These are phyloP conservation scores for Spilarctia lutea DNA, from an alignment of 2,888 invertebrate species.

Conservation along the genomic window DNA sequence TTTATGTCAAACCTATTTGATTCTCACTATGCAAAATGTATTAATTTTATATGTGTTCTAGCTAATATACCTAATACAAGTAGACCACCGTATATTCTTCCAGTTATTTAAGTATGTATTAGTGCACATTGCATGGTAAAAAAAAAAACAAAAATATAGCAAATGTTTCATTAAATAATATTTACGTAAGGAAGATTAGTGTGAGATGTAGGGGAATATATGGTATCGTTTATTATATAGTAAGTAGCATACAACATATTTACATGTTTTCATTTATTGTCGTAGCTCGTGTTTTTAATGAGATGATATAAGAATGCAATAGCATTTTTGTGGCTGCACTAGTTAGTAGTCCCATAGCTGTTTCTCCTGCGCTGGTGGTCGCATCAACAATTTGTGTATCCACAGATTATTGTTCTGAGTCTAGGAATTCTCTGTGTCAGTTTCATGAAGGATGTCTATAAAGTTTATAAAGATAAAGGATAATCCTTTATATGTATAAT, in stretches of 20 bases:
- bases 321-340: no score
- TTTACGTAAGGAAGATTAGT: slow-evolving; percentile 7
- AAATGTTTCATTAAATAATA: slow-evolving; percentile 12
- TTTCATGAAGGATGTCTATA: no score
- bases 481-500: no score
- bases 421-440: no score
- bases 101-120: neutral
- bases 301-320: no score
- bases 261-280: neutral
- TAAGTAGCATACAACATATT: neutral
- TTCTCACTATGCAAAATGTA: no score
- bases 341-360: no score
- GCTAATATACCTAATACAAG: neutral
- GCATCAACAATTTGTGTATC: no score
- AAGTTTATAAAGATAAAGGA: no score
- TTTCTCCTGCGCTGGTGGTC: no score
- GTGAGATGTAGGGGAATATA: slow-evolving; percentile 3
- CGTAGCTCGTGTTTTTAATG: neutral
- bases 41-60: neutral
- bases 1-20: no score
- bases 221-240: slow-evolving; percentile 9
- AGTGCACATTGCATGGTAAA: slow-evolving; percentile 8
- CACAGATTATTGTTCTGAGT: no score
- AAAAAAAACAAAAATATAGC: slow-evolving; percentile 1
- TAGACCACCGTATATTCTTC: neutral